Evolutionary conservation across 2,113 vertebrate species (phyloP).

Genomic region (Silurus asotus): DNA sequence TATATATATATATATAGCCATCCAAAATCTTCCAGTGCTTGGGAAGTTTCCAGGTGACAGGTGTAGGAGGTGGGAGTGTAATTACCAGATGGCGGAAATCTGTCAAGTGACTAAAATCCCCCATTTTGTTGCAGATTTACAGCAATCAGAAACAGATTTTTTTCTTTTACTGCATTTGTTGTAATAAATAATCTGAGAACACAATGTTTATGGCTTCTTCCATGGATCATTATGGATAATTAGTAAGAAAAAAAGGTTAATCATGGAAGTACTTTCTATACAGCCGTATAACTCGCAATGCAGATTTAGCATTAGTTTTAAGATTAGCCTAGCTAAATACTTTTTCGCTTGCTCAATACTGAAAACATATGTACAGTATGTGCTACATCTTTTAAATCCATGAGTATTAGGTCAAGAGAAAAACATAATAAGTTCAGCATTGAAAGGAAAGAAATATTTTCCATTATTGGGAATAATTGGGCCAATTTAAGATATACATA

Average conservation of each 20-base stretch:
- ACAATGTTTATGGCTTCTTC: not conserved
- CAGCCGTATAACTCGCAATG: not conserved
- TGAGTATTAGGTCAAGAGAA: not conserved
- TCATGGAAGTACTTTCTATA: not conserved
- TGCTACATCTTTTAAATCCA: not conserved
- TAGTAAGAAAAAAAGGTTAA: not conserved
- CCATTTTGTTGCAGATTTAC: not conserved
- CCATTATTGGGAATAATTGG: not conserved
- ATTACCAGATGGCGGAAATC: conserved; percentile 6
- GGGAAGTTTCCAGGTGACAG: not conserved
- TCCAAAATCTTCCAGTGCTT: not conserved
- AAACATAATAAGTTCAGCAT: not conserved
- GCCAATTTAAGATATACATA: not conserved
- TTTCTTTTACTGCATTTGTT: not conserved
- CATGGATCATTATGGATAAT: not conserved
- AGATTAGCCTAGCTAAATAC: not conserved
- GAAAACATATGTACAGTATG: not conserved
- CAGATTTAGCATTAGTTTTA: not conserved
- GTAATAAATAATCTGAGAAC: not conserved
- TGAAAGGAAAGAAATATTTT: not conserved
- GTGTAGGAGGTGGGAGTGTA: not conserved
- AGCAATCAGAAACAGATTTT: not conserved
- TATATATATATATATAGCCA: too few species aligned
- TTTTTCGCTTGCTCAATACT: not conserved
- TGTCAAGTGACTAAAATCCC: not conserved